These are phyloP conservation scores for Pipistrellus kuhlii DNA, from an alignment of 2,797 vertebrate genomes.

Conservation along the genomic window DNA sequence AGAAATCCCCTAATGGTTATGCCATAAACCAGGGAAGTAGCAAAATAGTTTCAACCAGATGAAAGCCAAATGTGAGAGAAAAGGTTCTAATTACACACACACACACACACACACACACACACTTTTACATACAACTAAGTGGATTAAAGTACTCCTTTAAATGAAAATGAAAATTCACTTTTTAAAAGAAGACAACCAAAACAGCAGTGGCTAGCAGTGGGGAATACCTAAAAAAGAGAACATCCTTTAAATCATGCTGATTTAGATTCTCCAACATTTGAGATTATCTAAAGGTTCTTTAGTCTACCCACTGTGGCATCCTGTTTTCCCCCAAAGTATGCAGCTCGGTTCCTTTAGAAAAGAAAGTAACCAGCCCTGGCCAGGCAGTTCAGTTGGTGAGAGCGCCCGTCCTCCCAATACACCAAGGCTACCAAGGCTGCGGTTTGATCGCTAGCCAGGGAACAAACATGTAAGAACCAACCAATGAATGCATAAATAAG, in stretches of 20 bases:
- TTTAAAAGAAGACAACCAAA: conserved; percentile 59
- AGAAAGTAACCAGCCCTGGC: neutral
- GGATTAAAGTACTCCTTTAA: conserved; percentile 18
- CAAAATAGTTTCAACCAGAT: conserved; percentile 39
- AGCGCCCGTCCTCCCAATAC: neutral
- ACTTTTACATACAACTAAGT: neutral
- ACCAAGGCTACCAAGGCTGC: neutral
- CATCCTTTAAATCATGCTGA: neutral
- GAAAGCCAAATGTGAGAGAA: neutral
- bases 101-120: neutral
- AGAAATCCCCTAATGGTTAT: conserved; percentile 66
- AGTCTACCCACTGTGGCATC: conserved; percentile 40
- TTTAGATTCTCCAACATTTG: neutral
- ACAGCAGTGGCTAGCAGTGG: neutral
- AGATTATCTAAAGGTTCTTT: neutral
- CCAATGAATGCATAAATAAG: neutral
- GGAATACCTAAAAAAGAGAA: neutral
- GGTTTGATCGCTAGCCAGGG: neutral
- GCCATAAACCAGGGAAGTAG: conserved; percentile 52
- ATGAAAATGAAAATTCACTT: conserved; percentile 15
- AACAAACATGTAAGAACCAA: neutral
- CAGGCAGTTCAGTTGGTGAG: neutral
- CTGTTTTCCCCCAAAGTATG: conserved; percentile 68
- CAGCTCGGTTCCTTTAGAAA: conserved; percentile 51
- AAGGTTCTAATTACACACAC: neutral